phyloP scores from a whole-genome alignment of 37 sponge, comb jelly and placozoan genomes.

The Dysidea cf. avara region DNA sequence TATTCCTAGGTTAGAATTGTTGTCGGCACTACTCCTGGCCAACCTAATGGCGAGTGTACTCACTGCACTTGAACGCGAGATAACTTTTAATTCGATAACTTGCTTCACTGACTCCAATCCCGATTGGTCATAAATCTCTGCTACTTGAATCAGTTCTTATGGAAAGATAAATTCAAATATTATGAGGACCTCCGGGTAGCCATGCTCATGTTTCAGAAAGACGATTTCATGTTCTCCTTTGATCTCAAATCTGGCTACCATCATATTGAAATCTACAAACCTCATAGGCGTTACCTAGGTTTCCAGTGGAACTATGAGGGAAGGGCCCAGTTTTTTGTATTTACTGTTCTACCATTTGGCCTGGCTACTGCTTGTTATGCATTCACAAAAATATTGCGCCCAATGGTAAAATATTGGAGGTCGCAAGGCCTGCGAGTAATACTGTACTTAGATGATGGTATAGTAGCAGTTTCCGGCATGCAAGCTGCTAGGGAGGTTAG shows the following conservation, averaged over 20 bases:
- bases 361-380: constrained; percentile 17
- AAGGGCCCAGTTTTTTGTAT: constrained; percentile 1
- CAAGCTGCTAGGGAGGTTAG: neutral
- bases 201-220: too few species aligned
- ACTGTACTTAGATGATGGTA: constrained; percentile 40
- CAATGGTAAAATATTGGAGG: constrained; percentile 3
- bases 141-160: too few species aligned
- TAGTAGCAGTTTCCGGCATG: neutral
- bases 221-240: too few species aligned
- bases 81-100: too few species aligned
- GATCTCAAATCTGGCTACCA: constrained; percentile 1
- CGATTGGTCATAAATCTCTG: too few species aligned
- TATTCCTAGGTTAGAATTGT: too few species aligned
- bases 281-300: neutral
- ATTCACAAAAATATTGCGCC: constrained; percentile 26
- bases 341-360: constrained; percentile 22
- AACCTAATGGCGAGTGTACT: too few species aligned
- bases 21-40: too few species aligned
- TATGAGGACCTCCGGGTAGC: constrained; percentile 6
- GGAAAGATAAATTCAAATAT: too few species aligned
- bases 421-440: constrained; percentile 4
- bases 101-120: too few species aligned
- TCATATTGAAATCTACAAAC: neutral
- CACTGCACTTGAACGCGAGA: too few species aligned
- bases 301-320: constrained; percentile 6